A percentile compares a stretch with the other conserved stretches of the same genome.
phyloP scores from a whole-genome alignment of 64 coral and sea anemone species.

The Porites lutea region DNA sequence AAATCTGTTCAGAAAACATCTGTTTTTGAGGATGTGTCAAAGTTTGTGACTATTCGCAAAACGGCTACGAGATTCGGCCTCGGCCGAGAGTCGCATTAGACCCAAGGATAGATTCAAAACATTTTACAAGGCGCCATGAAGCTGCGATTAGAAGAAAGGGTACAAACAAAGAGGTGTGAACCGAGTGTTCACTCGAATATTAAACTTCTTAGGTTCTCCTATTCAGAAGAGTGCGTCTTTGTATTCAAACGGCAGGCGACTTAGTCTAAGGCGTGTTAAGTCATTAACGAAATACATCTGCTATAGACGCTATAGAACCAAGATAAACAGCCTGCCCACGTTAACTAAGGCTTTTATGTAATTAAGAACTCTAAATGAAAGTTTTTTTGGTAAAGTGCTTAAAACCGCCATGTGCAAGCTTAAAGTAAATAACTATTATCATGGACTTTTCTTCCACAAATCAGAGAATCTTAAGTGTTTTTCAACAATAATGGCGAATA shows the following conservation, averaged over 20 bases:
- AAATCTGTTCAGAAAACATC: conserved; percentile 27
- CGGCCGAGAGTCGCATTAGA: no score
- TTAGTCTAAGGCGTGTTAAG: conserved; percentile 32
- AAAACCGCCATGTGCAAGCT: conserved; percentile 6
- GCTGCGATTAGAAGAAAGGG: conserved; percentile 23
- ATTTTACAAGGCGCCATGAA: not conserved
- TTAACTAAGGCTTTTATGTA: conserved; percentile 32
- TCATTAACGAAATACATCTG: conserved; percentile 30
- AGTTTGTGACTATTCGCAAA: not conserved
- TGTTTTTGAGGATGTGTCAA: not conserved
- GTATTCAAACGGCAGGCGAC: conserved; percentile 7
- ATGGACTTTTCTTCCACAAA: not conserved
- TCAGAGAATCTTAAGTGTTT: not conserved
- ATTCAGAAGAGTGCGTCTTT: conserved; percentile 24
- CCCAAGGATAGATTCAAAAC: not conserved
- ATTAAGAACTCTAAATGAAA: conserved; percentile 19
- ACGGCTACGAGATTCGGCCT: not conserved
- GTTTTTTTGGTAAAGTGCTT: conserved; percentile 25
- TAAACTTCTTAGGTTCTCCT: conserved; percentile 18
- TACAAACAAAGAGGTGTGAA: conserved; percentile 46
- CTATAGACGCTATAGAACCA: not conserved
- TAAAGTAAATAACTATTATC: conserved; percentile 27
- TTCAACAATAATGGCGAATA: not conserved
- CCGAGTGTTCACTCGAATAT: conserved; percentile 21
- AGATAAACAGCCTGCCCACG: not conserved